Conservation (phyloP, 1,140 invertebrate species). For the Temnothorax curvispinosus region DNA sequence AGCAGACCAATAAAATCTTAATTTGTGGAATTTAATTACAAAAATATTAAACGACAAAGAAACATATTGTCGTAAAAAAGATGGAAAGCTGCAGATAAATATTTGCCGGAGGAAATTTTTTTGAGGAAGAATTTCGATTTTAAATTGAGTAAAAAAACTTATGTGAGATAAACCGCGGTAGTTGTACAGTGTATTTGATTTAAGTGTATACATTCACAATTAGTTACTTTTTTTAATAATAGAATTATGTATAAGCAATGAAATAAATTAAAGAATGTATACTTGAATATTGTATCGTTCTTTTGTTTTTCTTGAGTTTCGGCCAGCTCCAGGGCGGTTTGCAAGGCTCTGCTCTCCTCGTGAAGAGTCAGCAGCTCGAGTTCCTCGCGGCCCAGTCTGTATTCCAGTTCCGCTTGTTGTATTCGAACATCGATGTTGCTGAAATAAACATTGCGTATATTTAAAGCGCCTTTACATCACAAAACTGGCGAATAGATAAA, state of each 20-base stretch:
- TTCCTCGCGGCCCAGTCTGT: conserved; percentile 94
- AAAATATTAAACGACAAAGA: neutral
- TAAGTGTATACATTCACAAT: too few species aligned
- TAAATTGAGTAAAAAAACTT: neutral
- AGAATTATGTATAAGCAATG: neutral
- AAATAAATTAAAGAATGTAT: conserved; percentile 47
- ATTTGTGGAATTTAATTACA: neutral
- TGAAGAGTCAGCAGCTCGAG: conserved; percentile 93
- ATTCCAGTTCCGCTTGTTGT: conserved; percentile 95
- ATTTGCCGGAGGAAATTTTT: neutral
- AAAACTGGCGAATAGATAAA: neutral
- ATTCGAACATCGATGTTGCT: conserved; percentile 96
- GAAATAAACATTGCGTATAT: conserved; percentile 71
- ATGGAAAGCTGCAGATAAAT: neutral
- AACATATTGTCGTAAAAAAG: neutral
- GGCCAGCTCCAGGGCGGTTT: conserved; percentile 91
- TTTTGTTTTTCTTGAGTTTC: conserved; percentile 85
- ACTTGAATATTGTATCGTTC: conserved; percentile 89
- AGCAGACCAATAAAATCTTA: neutral
- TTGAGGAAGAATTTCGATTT: neutral
- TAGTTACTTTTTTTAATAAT: too few species aligned
- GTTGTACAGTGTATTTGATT: too few species aligned
- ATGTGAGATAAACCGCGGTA: neutral
- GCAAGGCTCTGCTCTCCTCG: conserved; percentile 93
- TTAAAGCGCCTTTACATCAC: neutral